Conservation (phyloP, 2,888 invertebrate genomes). For the Mimumesa dahlbomi region DNA sequence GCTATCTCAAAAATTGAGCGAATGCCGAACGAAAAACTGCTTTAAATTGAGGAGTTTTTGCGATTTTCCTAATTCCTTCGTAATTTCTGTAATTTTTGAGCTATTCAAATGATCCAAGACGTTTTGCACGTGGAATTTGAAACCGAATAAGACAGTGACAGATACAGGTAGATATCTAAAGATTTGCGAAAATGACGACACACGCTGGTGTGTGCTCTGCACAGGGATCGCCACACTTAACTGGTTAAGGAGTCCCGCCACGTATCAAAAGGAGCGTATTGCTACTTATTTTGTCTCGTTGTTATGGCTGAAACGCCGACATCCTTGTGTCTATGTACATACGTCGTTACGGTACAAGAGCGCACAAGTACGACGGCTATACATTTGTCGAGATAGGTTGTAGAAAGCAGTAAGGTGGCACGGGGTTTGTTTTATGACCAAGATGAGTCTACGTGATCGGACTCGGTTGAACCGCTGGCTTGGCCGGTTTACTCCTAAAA, state of each 20-base stretch:
- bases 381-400: slow-evolving; percentile 40
- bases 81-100: too few relatives aligned
- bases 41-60: too few relatives aligned
- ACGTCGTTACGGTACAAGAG: slow-evolving; percentile 28
- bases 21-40: too few relatives aligned
- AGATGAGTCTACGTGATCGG: slow-evolving; percentile 79
- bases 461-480: slow-evolving; percentile 51
- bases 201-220: too few relatives aligned
- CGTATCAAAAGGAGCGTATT: slow-evolving; percentile 3
- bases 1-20: too few relatives aligned
- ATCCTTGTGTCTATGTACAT: slow-evolving; percentile 18
- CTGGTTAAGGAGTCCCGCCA: slow-evolving; percentile 22
- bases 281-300: slow-evolving; percentile 24
- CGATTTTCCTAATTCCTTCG: too few relatives aligned
- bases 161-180: too few relatives aligned
- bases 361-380: slow-evolving; percentile 22
- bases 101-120: too few relatives aligned
- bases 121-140: too few relatives aligned
- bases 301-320: slow-evolving; percentile 13
- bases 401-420: slow-evolving; percentile 26
- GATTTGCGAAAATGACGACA: too few relatives aligned
- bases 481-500: slow-evolving; percentile 55
- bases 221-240: too few relatives aligned
- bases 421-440: slow-evolving; percentile 63
- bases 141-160: too few relatives aligned